Evolutionary conservation across 2,888 invertebrate genomes (phyloP).

Genomic region (Scaptomyza polygonia): DNA sequence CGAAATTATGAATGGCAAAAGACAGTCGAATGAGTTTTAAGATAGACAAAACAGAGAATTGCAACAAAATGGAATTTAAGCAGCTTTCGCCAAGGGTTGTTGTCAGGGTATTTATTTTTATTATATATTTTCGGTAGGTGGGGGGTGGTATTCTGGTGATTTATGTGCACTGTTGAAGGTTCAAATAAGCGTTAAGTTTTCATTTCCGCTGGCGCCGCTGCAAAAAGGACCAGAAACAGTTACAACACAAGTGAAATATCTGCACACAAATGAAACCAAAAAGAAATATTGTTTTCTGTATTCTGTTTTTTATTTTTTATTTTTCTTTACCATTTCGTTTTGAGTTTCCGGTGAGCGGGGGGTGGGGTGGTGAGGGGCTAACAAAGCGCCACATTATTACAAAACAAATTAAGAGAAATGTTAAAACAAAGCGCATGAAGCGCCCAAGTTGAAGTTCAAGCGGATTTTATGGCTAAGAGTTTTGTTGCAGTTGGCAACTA

Average conservation of each 20-base stretch:
- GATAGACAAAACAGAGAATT: slow-evolving; percentile 18
- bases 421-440: slow-evolving; percentile 63
- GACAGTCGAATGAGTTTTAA: slow-evolving; percentile 27
- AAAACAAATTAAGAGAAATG: slow-evolving; percentile 79
- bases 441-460: slow-evolving; percentile 47
- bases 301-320: slow-evolving; percentile 11
- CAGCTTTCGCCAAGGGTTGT: slow-evolving; percentile 56
- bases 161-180: slow-evolving; percentile 79
- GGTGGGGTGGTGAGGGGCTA: no score
- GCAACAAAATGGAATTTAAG: slow-evolving; percentile 66
- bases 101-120: slow-evolving; percentile 10
- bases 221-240: slow-evolving; percentile 33
- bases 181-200: slow-evolving; percentile 80
- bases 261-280: slow-evolving; percentile 66
- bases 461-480: slow-evolving; percentile 31
- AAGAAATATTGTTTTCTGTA: slow-evolving; percentile 69
- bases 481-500: slow-evolving; percentile 29
- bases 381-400: slow-evolving; percentile 59
- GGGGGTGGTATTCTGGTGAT: slow-evolving; percentile 67
- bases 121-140: slow-evolving; percentile 8
- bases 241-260: slow-evolving; percentile 62
- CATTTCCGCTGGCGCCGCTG: slow-evolving; percentile 76
- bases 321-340: slow-evolving; percentile 1
- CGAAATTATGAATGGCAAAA: slow-evolving; percentile 58
- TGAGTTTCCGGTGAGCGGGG: slow-evolving; percentile 19